phyloP scores from a whole-genome alignment of 2,888 invertebrate genomes.

The Abrostola tripartita region DNA sequence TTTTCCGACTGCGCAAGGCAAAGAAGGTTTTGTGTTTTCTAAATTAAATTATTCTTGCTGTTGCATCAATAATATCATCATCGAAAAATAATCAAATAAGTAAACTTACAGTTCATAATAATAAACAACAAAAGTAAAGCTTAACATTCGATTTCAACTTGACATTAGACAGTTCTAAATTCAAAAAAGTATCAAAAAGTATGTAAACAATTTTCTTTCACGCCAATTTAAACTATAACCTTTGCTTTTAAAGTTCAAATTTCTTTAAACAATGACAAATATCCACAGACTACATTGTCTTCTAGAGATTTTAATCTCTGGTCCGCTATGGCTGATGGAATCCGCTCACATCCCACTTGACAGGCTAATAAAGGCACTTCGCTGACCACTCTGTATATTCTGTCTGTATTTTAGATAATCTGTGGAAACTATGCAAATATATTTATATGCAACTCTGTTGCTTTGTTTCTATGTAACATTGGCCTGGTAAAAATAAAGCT shows the following conservation, averaged over 20 bases:
- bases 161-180: not conserved
- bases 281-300: conserved; percentile 22
- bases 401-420: conserved; percentile 25
- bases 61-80: no score
- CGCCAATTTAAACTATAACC: not conserved
- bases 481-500: no score
- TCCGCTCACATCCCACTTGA: conserved; percentile 48
- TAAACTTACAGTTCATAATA: no score
- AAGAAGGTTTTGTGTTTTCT: no score
- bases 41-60: no score
- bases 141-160: no score
- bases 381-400: conserved; percentile 5
- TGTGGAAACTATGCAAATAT: conserved; percentile 23
- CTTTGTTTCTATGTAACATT: not conserved
- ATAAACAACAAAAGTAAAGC: no score
- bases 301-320: conserved; percentile 52
- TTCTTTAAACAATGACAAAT: not conserved
- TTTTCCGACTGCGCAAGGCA: no score
- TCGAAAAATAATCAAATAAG: no score
- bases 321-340: conserved; percentile 48
- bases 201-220: not conserved
- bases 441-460: not conserved
- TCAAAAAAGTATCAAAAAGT: not conserved
- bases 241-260: not conserved
- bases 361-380: conserved; percentile 50